Evolutionary conservation across 2,888 invertebrate genomes (phyloP), one percentile per base, ranked within the genome.

Genomic region (Pristionchus maxplancki): DNA sequence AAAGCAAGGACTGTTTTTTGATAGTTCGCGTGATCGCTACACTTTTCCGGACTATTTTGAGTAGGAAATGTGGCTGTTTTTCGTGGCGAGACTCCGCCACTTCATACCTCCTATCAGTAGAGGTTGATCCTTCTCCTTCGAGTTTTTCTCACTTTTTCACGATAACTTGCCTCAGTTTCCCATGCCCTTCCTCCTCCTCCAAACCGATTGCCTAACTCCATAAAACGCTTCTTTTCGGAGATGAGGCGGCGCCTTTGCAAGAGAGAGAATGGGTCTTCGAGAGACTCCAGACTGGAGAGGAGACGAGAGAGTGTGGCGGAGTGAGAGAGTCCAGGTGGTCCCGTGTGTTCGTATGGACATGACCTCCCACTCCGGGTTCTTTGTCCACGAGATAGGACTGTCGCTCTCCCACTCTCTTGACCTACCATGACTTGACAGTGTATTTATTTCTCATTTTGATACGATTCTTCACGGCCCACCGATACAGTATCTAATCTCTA

Each of bases 341-440:
- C 82, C n/a, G 20, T 82, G 34, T 67, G 67, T 67, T 78, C 44
- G n/a, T 78, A 9, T n/a, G 78, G 78, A 78, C 78, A 78, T 78
- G 78, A 78, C 78, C 78, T 78, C 78, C 78, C 78, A n/a, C n/a
- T n/a, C n/a, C n/a, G n/a, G n/a, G n/a, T n/a, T 78, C 78, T 44
- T 78, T 78, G 78, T 78, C 48, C n/a, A 0, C 15, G 1, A 9
- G 31, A 31, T 67, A 28, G 67, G 58, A 67, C 31, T 67, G 31
- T 67, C 67, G n/a, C n/a, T 67, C 31, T 78, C n/a, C 5, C n/a
- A 34, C 78, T 78, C n/a, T 78, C 78, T 78, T 24, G 34, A 40
- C 37, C 78, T 44, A 44, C 44, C 11, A 44, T 9, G 6, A 44
- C 44, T 44, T 44, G 44, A 44, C 44, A n/a, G n/a, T n/a, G n/a